phyloP scores from a whole-genome alignment of 2,888 invertebrate genomes.

The Stenodera caucasica region DNA sequence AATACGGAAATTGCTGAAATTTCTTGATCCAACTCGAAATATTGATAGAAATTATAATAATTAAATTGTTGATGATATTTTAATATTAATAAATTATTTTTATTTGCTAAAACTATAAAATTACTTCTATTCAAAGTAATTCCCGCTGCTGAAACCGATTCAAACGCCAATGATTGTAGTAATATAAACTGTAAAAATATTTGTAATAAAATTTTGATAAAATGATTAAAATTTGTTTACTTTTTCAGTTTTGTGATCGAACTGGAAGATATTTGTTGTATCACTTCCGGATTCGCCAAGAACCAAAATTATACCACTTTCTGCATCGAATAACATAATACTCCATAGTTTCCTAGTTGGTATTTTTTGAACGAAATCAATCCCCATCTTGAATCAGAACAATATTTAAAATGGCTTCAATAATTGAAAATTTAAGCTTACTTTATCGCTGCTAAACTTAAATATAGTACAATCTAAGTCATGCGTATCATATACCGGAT shows the following conservation, averaged over 20 bases:
- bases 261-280: slow-evolving; percentile 40
- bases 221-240: slow-evolving; percentile 28
- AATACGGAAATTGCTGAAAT: slow-evolving; percentile 46
- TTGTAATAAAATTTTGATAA: background rate
- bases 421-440: slow-evolving; percentile 24
- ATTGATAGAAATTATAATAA: slow-evolving; percentile 51
- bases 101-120: slow-evolving; percentile 46
- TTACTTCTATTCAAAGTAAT: slow-evolving; percentile 45
- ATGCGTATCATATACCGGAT: slow-evolving; percentile 42
- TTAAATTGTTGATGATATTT: slow-evolving; percentile 46
- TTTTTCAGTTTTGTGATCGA: slow-evolving; percentile 39
- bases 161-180: slow-evolving; percentile 43
- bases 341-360: slow-evolving; percentile 41
- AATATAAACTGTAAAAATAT: slow-evolving; percentile 44
- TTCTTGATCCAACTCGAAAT: slow-evolving; percentile 42
- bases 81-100: slow-evolving; percentile 41
- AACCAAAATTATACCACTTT: slow-evolving; percentile 48
- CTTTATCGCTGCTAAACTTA: slow-evolving; percentile 42
- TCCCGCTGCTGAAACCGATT: slow-evolving; percentile 44
- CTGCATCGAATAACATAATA: slow-evolving; percentile 45
- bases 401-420: too few relatives aligned
- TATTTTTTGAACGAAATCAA: slow-evolving; percentile 45
- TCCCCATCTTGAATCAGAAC: slow-evolving; percentile 35
- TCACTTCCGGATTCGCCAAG: slow-evolving; percentile 38
- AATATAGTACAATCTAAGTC: slow-evolving; percentile 43